Percentiles rank a stretch among this genome's conserved stretches.
Conservation (phyloP, 2,888 invertebrate species). For the Agelastica alni region DNA sequence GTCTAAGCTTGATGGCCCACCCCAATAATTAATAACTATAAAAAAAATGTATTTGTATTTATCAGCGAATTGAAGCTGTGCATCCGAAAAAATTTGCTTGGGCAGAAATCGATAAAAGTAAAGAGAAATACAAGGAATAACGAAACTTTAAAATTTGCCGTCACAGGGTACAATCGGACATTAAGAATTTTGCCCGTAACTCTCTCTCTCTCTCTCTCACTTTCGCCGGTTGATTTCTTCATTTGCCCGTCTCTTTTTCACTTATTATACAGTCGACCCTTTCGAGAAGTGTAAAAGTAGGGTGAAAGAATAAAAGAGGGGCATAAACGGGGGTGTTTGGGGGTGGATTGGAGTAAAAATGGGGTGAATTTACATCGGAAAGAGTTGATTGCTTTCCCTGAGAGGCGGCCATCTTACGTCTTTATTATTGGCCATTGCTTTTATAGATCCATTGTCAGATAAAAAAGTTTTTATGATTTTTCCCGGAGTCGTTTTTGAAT, state of each 20-base stretch:
- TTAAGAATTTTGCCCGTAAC: too few relatives aligned
- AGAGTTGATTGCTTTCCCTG: constrained; percentile 56
- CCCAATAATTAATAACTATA: too few relatives aligned
- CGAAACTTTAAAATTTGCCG: constrained; percentile 47
- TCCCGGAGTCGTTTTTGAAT: constrained; percentile 14
- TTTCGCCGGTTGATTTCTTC: constrained; percentile 14
- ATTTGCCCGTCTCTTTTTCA: constrained; percentile 24
- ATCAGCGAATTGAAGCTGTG: too few relatives aligned
- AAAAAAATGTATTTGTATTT: too few relatives aligned
- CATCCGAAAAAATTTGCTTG: constrained; percentile 3
- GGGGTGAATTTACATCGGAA: constrained; percentile 56
- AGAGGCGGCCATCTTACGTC: constrained; percentile 56
- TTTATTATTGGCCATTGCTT: constrained; percentile 54
- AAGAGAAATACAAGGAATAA: constrained; percentile 40
- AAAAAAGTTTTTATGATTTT: constrained; percentile 28
- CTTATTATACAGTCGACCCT: constrained; percentile 43
- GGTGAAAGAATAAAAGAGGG: constrained; percentile 57
- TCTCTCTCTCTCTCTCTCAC: constrained; percentile 22
- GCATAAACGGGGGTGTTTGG: constrained; percentile 52
- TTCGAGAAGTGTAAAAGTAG: constrained; percentile 56
- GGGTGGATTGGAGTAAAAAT: constrained; percentile 48
- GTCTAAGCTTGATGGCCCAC: too few relatives aligned
- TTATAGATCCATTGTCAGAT: constrained; percentile 39
- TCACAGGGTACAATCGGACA: constrained; percentile 45
- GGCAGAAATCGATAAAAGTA: constrained; percentile 45